Percentiles rank a stretch among this genome's conserved stretches.
Evolutionary conservation across 2,888 invertebrate genomes (phyloP).

Genomic region (Brachynemurus nebulosus): DNA sequence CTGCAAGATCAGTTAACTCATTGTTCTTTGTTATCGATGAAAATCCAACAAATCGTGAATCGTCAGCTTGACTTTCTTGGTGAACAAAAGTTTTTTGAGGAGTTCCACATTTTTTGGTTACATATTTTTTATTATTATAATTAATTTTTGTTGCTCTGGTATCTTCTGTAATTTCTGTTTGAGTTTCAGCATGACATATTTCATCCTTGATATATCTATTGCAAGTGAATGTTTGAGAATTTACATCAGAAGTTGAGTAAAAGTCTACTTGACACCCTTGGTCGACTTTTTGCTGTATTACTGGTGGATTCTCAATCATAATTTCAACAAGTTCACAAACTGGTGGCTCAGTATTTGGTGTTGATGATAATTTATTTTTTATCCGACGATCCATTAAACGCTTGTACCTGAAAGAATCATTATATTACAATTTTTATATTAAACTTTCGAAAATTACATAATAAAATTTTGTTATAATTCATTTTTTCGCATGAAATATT

Average conservation of each 20-base stretch:
- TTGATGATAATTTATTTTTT: constrained; percentile 2
- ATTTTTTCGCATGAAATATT: too few species aligned
- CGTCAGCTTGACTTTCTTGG: constrained; percentile 8
- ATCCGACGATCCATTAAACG: constrained; percentile 8
- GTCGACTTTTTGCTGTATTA: constrained; percentile 5
- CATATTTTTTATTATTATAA: constrained; percentile 7
- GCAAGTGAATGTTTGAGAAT: constrained; percentile 12
- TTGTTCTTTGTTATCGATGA: constrained; percentile 15
- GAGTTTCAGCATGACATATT: constrained; percentile 13
- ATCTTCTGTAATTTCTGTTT: constrained; percentile 10
- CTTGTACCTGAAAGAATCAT: constrained; percentile 14
- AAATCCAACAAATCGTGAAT: constrained; percentile 12
- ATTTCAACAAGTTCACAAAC: constrained; percentile 5
- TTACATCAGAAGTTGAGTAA: constrained; percentile 1
- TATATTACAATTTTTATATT: constrained; percentile 4
- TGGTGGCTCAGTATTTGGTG: constrained; percentile 2
- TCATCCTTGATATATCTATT: constrained; percentile 11
- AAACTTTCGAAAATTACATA: not conserved
- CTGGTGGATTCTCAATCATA: constrained; percentile 6
- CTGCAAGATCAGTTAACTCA: constrained; percentile 14
- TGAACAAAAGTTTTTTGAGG: constrained; percentile 7
- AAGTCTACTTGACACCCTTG: constrained; percentile 13
- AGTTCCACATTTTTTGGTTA: constrained; percentile 12
- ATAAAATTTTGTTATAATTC: too few species aligned
- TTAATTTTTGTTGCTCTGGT: constrained; percentile 4